Conservation (phyloP, 2,888 invertebrate genomes). For the Eumerus sabulonum region DNA sequence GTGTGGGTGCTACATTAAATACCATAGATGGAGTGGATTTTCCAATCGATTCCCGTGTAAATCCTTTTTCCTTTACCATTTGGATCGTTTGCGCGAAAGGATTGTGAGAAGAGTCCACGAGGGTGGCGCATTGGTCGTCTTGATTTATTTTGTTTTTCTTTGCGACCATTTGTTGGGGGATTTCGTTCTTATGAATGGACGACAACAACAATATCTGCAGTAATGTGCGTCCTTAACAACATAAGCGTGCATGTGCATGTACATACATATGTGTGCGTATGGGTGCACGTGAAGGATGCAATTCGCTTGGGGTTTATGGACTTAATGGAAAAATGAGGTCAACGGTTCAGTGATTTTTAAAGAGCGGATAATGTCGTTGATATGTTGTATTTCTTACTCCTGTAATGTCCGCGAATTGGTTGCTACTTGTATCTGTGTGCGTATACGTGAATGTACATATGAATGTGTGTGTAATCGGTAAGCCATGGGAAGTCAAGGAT, state of each 20-base stretch:
- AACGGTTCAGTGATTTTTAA: conserved; percentile 50
- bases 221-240: conserved; percentile 47
- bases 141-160: conserved; percentile 59
- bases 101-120: not conserved
- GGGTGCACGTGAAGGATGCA: conserved; percentile 29
- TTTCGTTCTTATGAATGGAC: conserved; percentile 49
- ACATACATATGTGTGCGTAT: conserved; percentile 14
- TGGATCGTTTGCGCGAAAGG: not conserved
- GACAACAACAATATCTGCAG: conserved; percentile 16
- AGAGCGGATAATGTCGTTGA: conserved; percentile 28
- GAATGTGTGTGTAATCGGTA: not conserved
- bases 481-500: conserved; percentile 18
- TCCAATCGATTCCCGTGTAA: conserved; percentile 61
- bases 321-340: conserved; percentile 58
- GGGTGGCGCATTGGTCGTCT: too few species aligned
- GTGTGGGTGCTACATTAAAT: not conserved
- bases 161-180: conserved; percentile 41
- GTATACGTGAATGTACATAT: not conserved
- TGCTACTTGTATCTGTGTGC: too few species aligned
- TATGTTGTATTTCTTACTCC: conserved; percentile 24
- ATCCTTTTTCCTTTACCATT: conserved; percentile 26
- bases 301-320: conserved; percentile 55
- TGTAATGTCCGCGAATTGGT: too few species aligned
- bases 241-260: not conserved
- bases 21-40: conserved; percentile 34